Evolutionary conservation across 2,888 invertebrate species (phyloP), one percentile per base, ranked within the genome.

Genomic region (Thymelicus lineola): DNA sequence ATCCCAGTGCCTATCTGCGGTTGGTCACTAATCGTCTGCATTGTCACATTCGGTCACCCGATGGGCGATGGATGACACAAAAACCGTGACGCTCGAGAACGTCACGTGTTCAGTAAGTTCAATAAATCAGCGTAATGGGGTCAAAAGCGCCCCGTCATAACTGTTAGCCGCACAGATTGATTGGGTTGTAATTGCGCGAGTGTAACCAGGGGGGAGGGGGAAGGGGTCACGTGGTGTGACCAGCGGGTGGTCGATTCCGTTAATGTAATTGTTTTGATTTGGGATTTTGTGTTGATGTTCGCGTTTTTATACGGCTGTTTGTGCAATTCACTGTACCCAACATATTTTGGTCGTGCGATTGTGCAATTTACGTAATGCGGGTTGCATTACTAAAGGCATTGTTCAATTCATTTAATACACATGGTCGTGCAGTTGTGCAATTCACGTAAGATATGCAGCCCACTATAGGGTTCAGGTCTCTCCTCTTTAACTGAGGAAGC

Each of bases 121-220:
- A 50, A 50, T 50, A 50, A 28, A 35, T 14, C 38, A 55, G 55
- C 20, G 58, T 36, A 35, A 64, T 50, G 77, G 84, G 85, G 85
- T 81, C 72, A 75, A 79, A 81, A 82, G 77, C 71, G 85, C 77
- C 66, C 74, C 76, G 85, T 85, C 82, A 70, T 48, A 59, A 59
- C 59, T 36, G 80, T 79, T 78, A 76, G 73, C 74, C 74, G 76
- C 76, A 75, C 79, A 81, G 62, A 82, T 82, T 82, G 82, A 84
- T 84, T 84, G 80, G 81, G 80, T 75, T 72, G 74, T 75, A 76
- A 74, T 77, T 73, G 71, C 70, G 64, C 36, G n/a, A 58, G 6
- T 73, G 67, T 58, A 55, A 63, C 59, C 69, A 65, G 68, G 28
- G 53, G 53, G 67, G 59, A 36, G 12, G 62, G 57, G 66, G 15